Conservation (phyloP, 30 jellyfish, hydroid and myxozoan genomes). For the Cassiopea xamachana region DNA sequence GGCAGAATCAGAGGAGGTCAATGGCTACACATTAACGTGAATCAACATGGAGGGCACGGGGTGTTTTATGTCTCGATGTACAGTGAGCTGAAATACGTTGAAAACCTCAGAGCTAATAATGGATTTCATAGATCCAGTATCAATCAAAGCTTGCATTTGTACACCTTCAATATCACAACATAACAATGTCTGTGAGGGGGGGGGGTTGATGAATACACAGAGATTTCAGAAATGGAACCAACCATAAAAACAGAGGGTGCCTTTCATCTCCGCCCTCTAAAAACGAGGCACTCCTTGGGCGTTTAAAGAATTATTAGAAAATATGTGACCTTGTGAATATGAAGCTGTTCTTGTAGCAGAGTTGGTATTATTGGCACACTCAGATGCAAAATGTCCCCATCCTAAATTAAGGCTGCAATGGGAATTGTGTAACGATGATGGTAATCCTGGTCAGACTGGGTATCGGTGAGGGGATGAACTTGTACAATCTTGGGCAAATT, state of each 20-base stretch:
- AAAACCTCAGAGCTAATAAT: background rate
- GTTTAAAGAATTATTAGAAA: slow-evolving; percentile 7
- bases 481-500: background rate
- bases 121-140: background rate
- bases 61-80: slow-evolving; percentile 4
- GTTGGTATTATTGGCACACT: slow-evolving; percentile 26
- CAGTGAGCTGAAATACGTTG: slow-evolving; percentile 10
- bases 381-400: slow-evolving; percentile 11
- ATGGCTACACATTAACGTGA: slow-evolving; percentile 18
- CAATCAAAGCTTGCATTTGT: background rate
- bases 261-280: slow-evolving; percentile 17
- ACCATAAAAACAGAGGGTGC: slow-evolving; percentile 14
- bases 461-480: slow-evolving; percentile 1
- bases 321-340: slow-evolving; percentile 2
- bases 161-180: background rate
- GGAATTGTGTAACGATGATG: background rate
- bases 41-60: background rate
- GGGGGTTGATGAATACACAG: background rate
- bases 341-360: background rate
- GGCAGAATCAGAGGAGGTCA: slow-evolving; percentile 17
- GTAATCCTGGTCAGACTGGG: background rate
- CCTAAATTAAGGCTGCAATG: slow-evolving; percentile 1
- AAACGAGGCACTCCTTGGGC: slow-evolving; percentile 26
- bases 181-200: background rate
- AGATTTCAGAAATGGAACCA: slow-evolving; percentile 20